phyloP scores from a whole-genome alignment of 1,140 invertebrate genomes.

The Neomicropteryx cornuta region DNA sequence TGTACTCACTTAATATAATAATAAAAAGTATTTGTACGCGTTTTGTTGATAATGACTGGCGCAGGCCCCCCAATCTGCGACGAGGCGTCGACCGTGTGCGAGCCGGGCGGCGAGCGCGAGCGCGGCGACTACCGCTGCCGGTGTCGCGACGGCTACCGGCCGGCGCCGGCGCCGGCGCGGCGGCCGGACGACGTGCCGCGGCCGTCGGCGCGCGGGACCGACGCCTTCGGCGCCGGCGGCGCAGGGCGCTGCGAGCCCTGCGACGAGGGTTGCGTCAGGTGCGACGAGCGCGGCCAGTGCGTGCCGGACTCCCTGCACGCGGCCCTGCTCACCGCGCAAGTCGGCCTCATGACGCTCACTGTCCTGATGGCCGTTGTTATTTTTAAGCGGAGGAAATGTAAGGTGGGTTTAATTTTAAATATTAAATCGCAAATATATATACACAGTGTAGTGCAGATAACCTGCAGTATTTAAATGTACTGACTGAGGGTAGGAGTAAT shows the following conservation, averaged over 20 bases:
- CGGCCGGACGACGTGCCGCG: constrained; percentile 12
- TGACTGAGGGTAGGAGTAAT: too few species aligned
- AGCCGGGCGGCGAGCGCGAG: constrained; percentile 19
- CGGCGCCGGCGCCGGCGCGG: constrained; percentile 20
- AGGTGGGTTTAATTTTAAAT: constrained; percentile 56
- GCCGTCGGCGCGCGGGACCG: constrained; percentile 7
- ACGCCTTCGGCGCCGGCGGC: constrained; percentile 24
- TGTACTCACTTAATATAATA: too few species aligned
- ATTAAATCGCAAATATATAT: constrained; percentile 5
- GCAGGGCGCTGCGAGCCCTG: constrained; percentile 18
- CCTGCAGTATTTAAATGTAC: too few species aligned
- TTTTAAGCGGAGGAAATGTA: constrained; percentile 64
- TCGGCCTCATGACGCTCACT: constrained; percentile 60
- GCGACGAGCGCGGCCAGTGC: constrained; percentile 24
- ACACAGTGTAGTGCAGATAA: too few species aligned
- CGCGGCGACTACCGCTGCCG: constrained; percentile 26
- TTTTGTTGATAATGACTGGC: too few species aligned
- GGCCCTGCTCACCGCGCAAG: constrained; percentile 55
- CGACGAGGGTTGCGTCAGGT: constrained; percentile 15
- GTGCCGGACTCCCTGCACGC: constrained; percentile 47
- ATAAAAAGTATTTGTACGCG: too few species aligned
- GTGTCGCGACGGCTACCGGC: constrained; percentile 26
- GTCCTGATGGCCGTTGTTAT: constrained; percentile 58
- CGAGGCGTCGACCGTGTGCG: constrained; percentile 23
- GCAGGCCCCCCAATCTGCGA: constrained; percentile 27